phyloP scores from a whole-genome alignment of 1,140 invertebrate species.

The Battus philenor region DNA sequence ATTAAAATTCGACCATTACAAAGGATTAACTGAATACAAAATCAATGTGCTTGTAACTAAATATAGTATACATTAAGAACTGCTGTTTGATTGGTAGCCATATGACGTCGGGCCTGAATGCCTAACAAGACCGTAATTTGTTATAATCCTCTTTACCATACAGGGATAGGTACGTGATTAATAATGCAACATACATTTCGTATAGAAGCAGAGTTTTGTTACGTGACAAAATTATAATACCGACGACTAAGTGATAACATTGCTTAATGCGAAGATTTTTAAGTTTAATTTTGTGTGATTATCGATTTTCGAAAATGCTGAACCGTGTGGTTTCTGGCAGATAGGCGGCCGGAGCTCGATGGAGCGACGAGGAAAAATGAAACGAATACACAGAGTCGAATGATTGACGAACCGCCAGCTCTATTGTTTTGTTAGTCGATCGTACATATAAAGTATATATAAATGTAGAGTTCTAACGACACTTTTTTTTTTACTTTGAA shows the following conservation, averaged over 20 bases:
- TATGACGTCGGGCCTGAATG: neutral
- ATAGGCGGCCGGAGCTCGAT: slow-evolving; percentile 1
- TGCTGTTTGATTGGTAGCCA: slow-evolving; percentile 2
- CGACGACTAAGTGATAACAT: too few species aligned
- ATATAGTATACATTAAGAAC: slow-evolving; percentile 1
- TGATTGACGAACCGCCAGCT: slow-evolving; percentile 25
- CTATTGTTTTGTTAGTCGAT: too few species aligned
- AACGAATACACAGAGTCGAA: slow-evolving; percentile 26
- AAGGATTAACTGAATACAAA: slow-evolving; percentile 8
- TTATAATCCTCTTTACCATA: slow-evolving; percentile 38
- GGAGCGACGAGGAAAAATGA: slow-evolving; percentile 28
- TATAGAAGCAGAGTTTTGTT: slow-evolving; percentile 8
- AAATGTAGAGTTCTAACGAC: too few species aligned
- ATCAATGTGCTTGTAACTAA: neutral
- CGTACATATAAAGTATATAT: too few species aligned
- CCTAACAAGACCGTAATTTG: slow-evolving; percentile 20
- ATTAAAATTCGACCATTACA: too few species aligned
- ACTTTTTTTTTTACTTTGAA: too few species aligned
- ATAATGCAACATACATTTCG: slow-evolving; percentile 22
- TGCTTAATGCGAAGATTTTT: too few species aligned
- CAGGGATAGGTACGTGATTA: slow-evolving; percentile 20
- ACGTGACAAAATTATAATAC: neutral
- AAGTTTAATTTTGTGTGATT: too few species aligned
- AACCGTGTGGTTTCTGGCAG: slow-evolving; percentile 11
- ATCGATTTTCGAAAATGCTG: neutral